Evolutionary conservation across 2,888 invertebrate genomes (phyloP).

Genomic region (Melipona bicolor): DNA sequence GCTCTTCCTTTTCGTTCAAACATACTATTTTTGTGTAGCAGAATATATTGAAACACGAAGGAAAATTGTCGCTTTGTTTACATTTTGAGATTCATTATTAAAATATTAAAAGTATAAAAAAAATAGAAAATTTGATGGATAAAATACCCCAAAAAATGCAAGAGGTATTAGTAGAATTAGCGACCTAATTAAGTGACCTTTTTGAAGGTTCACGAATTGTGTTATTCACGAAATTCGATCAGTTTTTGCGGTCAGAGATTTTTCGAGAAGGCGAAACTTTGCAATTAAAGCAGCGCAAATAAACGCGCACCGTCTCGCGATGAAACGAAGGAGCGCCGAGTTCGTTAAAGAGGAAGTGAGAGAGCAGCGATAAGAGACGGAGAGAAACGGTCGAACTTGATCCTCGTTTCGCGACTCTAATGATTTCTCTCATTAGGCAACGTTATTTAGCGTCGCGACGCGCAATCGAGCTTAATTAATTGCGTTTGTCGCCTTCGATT

Average conservation of each 20-base stretch:
- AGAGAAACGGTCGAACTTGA: constrained; percentile 17
- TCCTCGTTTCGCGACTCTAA: constrained; percentile 67
- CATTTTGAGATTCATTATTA: neutral
- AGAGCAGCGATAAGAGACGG: neutral
- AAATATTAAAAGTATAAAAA: neutral
- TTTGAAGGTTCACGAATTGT: neutral
- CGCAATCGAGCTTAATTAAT: constrained; percentile 73
- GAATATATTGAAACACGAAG: neutral
- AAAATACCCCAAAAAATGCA: too few relatives aligned
- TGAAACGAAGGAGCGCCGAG: constrained; percentile 30
- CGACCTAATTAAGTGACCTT: too few relatives aligned
- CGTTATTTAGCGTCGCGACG: constrained; percentile 63
- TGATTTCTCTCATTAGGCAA: constrained; percentile 73
- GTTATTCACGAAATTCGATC: constrained; percentile 30
- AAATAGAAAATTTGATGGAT: too few relatives aligned
- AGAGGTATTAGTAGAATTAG: too few relatives aligned
- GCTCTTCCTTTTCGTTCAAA: neutral
- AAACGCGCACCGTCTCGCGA: constrained; percentile 40
- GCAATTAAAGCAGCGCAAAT: constrained; percentile 43
- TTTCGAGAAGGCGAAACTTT: constrained; percentile 9
- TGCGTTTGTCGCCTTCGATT: constrained; percentile 69
- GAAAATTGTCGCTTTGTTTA: neutral
- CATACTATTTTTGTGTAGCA: neutral
- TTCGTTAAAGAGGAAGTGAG: constrained; percentile 22
- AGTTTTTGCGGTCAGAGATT: constrained; percentile 19